Conservation (phyloP, 2,888 invertebrate species). For the Pedicia rivosa region DNA sequence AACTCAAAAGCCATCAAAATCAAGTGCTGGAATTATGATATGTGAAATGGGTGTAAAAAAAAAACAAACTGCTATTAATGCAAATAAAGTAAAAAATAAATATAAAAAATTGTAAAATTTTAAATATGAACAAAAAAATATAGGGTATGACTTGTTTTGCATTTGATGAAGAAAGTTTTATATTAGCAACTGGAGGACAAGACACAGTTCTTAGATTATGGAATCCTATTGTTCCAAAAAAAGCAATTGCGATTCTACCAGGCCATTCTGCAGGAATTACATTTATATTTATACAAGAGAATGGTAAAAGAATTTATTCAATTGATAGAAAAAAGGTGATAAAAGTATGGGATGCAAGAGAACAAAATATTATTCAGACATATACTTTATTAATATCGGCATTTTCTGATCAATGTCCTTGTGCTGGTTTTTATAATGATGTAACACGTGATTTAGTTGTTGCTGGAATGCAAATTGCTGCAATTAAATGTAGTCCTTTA, state of each 20-base stretch:
- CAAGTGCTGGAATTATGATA: slow-evolving; percentile 35
- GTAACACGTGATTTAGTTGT: slow-evolving; percentile 48
- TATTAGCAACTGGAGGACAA: slow-evolving; percentile 54
- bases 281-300: slow-evolving; percentile 47
- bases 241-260: slow-evolving; percentile 42
- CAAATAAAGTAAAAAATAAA: no score
- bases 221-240: slow-evolving; percentile 61
- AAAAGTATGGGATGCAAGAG: slow-evolving; percentile 60
- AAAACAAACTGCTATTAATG: slow-evolving; percentile 16
- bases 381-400: slow-evolving; percentile 46
- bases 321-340: slow-evolving; percentile 49
- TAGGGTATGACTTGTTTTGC: slow-evolving; percentile 48
- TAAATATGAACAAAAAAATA: no score
- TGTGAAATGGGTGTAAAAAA: slow-evolving; percentile 41
- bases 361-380: slow-evolving; percentile 48
- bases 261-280: slow-evolving; percentile 58
- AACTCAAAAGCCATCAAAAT: not conserved
- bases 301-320: slow-evolving; percentile 50
- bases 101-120: no score
- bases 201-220: slow-evolving; percentile 61
- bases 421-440: slow-evolving; percentile 47
- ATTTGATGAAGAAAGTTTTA: slow-evolving; percentile 39
- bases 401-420: slow-evolving; percentile 41
- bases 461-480: slow-evolving; percentile 46
- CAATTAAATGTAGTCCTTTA: slow-evolving; percentile 45